These are phyloP conservation scores for Gambusia holbrooki DNA, from an alignment of 2,113 vertebrate genomes.

Conservation along the genomic window DNA sequence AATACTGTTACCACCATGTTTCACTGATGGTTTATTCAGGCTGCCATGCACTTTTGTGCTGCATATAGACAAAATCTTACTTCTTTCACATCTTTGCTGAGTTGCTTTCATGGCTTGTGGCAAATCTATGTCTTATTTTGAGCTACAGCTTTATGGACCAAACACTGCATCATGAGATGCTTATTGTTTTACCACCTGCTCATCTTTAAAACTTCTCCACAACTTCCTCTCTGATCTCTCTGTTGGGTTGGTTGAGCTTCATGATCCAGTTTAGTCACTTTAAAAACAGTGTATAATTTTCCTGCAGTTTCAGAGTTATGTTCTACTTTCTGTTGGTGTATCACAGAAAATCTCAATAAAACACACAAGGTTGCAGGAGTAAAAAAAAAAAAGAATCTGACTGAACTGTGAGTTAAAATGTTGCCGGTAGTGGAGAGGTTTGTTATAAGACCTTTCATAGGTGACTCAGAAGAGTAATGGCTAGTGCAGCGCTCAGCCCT, in stretches of 20 bases:
- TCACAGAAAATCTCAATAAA: not conserved
- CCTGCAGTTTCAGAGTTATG: not conserved
- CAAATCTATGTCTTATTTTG: too few species aligned
- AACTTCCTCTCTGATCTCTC: not conserved
- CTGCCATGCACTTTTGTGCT: not conserved
- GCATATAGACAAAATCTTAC: not conserved
- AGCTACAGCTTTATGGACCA: not conserved
- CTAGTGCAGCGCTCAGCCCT: conserved; percentile 61
- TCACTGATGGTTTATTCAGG: not conserved
- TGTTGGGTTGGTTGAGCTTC: too few species aligned
- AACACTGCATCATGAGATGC: not conserved
- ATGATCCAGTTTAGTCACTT: too few species aligned
- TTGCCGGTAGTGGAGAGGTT: conserved; percentile 2
- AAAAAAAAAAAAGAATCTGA: not conserved
- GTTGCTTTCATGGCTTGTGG: not conserved
- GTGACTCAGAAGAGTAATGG: conserved; percentile 53
- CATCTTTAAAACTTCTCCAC: not conserved
- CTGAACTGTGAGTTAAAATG: conserved; percentile 7
- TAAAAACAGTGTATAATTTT: not conserved
- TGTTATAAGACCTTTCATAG: conserved; percentile 43
- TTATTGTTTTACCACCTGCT: not conserved
- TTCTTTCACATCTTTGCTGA: not conserved
- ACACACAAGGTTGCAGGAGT: not conserved
- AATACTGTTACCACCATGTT: not conserved
- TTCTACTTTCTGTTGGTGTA: not conserved